Evolutionary conservation across 2,888 invertebrate species (phyloP).

Genomic region (Amphipoea lucens): DNA sequence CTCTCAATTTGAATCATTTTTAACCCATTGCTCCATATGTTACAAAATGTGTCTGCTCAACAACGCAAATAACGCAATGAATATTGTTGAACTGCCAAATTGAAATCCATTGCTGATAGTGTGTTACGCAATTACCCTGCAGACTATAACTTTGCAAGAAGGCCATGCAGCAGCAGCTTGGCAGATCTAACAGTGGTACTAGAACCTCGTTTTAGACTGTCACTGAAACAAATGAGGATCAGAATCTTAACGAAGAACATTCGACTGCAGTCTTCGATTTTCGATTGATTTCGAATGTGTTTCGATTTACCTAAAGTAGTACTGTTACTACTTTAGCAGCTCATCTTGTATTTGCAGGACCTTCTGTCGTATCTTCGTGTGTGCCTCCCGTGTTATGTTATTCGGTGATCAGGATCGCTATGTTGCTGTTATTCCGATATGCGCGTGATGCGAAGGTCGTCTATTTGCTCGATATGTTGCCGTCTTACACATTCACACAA

Average conservation of each 20-base stretch:
- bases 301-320: neutral
- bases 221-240: neutral
- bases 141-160: neutral
- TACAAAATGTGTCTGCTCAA: too few relatives aligned
- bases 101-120: too few relatives aligned
- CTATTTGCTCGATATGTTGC: constrained; percentile 24
- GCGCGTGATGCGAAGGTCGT: constrained; percentile 51
- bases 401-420: constrained; percentile 10
- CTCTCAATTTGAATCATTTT: too few relatives aligned
- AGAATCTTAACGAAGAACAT: neutral
- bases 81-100: too few relatives aligned
- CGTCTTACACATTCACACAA: constrained; percentile 6
- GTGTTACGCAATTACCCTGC: too few relatives aligned
- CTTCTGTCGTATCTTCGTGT: neutral
- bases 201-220: neutral
- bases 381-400: neutral
- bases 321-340: too few relatives aligned
- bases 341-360: neutral
- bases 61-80: too few relatives aligned
- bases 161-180: neutral
- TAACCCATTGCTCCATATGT: too few relatives aligned
- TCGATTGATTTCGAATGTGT: neutral
- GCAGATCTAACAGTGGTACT: neutral
- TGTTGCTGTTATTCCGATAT: constrained; percentile 35
- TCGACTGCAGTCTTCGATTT: too few relatives aligned